Evolutionary conservation across 2,888 invertebrate genomes (phyloP), one percentile per base, ranked within the genome.

Genomic region (Xestia xanthographa): DNA sequence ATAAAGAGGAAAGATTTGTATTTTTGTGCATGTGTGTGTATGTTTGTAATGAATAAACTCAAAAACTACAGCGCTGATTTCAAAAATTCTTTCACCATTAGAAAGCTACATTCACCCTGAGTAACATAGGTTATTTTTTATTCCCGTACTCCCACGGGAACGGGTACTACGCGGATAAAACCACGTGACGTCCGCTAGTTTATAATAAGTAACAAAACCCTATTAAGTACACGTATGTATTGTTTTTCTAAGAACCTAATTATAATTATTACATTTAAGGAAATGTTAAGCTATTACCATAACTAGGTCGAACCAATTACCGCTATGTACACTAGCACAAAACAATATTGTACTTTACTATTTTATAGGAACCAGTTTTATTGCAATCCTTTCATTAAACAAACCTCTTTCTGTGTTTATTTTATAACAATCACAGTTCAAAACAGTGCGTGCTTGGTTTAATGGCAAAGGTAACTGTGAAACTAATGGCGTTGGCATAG

Each of bases 241-340:
- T 74, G 53, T 80, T 79, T 60, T 80, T 38, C 65, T 45, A 45
- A 66, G 73, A 60, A 66, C 58, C 29, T 80, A 53, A 73, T 73
- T 62, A 80, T 66, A 66, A n/a, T 72, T 67, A 80, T 80, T 72
- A 58, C 56, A 68, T 67, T 75, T 53, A 29, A 38, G 48, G 17
- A 50, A 74, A 80, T 45, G n/a, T 66, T 17, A 77, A 70, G 34
- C 53, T 58, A 43, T 71, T 83, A 45, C 73, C 45, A 20, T 66
- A 71, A 71, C 38, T 56, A 66, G 84, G 74, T 80, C 68, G 60
- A 53, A 48, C 69, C 29, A 84, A 83, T 75, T 43, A 72, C 43
- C 20, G 45, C 20, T 53, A 6, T 50, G 12, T 65, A 66, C 17
- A 58, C 50, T 26, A 43, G 3, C 50, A 11, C 5, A 45, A 41